A percentile compares a stretch with the other conserved stretches of the same genome.
phyloP scores from a whole-genome alignment of 2,888 invertebrate genomes.

The Prosapia bicincta region DNA sequence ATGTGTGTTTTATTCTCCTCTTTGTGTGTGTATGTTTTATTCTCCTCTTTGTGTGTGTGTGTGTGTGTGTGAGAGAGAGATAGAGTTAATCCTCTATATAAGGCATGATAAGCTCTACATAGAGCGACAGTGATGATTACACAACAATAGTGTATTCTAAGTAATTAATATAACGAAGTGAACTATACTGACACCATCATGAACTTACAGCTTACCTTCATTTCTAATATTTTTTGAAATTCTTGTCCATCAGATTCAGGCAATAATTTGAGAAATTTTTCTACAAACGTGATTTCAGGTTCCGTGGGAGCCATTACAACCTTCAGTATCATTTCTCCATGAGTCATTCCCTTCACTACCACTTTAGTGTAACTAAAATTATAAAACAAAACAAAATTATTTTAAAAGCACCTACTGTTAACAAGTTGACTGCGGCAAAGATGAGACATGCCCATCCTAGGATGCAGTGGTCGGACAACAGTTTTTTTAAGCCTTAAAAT shows the following conservation, averaged over 20 bases:
- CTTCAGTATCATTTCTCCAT: slow-evolving; percentile 98
- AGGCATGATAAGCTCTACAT: too few species aligned
- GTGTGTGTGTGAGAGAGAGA: too few species aligned
- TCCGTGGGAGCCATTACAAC: slow-evolving; percentile 94
- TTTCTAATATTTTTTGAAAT: slow-evolving; percentile 91
- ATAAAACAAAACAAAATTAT: slow-evolving; percentile 2
- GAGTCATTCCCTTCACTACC: slow-evolving; percentile 88
- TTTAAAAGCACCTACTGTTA: too few species aligned
- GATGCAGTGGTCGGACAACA: too few species aligned
- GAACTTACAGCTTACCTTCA: slow-evolving; percentile 63
- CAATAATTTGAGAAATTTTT: slow-evolving; percentile 84
- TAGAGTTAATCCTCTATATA: too few species aligned
- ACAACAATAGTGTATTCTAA: neutral
- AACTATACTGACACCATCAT: neutral
- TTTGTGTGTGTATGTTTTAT: too few species aligned
- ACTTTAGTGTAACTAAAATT: slow-evolving; percentile 51
- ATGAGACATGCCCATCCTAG: too few species aligned
- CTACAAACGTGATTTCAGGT: slow-evolving; percentile 69
- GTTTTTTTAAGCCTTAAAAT: too few species aligned
- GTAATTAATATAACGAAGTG: neutral
- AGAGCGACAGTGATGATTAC: neutral
- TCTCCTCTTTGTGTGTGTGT: too few species aligned
- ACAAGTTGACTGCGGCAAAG: too few species aligned
- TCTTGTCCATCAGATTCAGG: slow-evolving; percentile 87
- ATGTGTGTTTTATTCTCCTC: too few species aligned